phyloP scores from a whole-genome alignment of 2,888 invertebrate species.

The Thelaira solivaga region DNA sequence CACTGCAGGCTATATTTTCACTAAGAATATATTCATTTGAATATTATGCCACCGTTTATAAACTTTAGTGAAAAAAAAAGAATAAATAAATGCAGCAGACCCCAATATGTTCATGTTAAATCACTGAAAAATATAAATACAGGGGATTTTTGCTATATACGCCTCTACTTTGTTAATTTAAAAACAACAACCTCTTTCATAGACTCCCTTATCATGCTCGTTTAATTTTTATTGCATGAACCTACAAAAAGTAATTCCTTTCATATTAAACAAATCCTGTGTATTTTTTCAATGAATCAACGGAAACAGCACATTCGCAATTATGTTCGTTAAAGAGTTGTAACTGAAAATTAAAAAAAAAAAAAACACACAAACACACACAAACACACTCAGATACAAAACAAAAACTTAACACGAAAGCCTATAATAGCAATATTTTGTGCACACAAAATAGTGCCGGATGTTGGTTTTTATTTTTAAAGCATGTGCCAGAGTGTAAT shows the following conservation, averaged over 20 bases:
- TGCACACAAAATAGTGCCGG: slow-evolving; percentile 28
- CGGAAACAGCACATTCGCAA: slow-evolving; percentile 60
- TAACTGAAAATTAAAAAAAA: not conserved
- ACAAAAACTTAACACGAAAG: slow-evolving; percentile 25
- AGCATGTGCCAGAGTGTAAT: slow-evolving; percentile 24
- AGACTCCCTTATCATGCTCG: not conserved
- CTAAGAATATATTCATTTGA: slow-evolving; percentile 19
- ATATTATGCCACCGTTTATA: slow-evolving; percentile 36
- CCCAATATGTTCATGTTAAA: slow-evolving; percentile 36
- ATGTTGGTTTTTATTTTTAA: slow-evolving; percentile 18
- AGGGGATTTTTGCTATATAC: not conserved
- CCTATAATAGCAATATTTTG: slow-evolving; percentile 15
- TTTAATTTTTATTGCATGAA: slow-evolving; percentile 44
- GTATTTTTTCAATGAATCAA: slow-evolving; percentile 44
- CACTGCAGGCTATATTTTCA: slow-evolving; percentile 11
- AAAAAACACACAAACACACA: too few species aligned
- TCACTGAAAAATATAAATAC: slow-evolving; percentile 9
- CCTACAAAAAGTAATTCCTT: slow-evolving; percentile 19
- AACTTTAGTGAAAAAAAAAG: slow-evolving; percentile 10
- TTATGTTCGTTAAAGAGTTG: slow-evolving; percentile 50
- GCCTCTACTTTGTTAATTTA: slow-evolving; percentile 6
- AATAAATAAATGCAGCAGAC: slow-evolving; percentile 35
- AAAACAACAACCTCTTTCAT: slow-evolving; percentile 7
- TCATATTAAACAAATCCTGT: slow-evolving; percentile 28
- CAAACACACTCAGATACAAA: too few species aligned